A percentile compares a stretch with the other conserved stretches of the same genome.
Evolutionary conservation across 2,113 vertebrate genomes (phyloP).

Genomic region (Trinectes maculatus): DNA sequence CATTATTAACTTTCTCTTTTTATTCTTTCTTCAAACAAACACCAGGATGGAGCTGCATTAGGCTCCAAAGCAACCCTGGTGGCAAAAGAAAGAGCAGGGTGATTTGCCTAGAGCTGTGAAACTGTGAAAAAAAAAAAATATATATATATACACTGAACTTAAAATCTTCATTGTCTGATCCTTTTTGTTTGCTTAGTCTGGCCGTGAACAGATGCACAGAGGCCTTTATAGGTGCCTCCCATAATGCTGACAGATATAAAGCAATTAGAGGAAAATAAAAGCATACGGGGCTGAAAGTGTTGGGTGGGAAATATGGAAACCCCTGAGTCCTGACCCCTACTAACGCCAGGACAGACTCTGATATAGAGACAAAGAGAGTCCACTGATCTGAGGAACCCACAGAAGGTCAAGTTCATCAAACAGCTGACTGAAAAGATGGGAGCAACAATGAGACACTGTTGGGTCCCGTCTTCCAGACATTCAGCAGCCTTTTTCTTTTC

Average conservation of each 20-base stretch:
- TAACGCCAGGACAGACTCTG: neutral
- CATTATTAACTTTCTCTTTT: slow-evolving; percentile 59
- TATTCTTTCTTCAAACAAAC: slow-evolving; percentile 63
- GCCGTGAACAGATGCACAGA: slow-evolving; percentile 22
- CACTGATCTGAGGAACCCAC: neutral
- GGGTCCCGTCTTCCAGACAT: slow-evolving; percentile 33
- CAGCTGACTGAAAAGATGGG: slow-evolving; percentile 1
- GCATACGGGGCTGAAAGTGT: slow-evolving; percentile 2
- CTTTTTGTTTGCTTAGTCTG: slow-evolving; percentile 35
- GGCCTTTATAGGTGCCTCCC: slow-evolving; percentile 20
- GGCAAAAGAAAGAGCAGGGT: slow-evolving; percentile 1
- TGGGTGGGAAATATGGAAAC: slow-evolving; percentile 24
- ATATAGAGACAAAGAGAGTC: slow-evolving; percentile 7
- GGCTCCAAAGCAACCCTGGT: neutral
- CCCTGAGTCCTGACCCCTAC: slow-evolving; percentile 27
- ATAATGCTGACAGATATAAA: slow-evolving; percentile 37
- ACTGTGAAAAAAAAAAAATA: slow-evolving; percentile 61
- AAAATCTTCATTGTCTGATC: slow-evolving; percentile 39
- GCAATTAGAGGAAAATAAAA: neutral
- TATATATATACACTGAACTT: slow-evolving; percentile 41
- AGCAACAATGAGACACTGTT: neutral
- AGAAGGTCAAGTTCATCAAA: slow-evolving; percentile 13
- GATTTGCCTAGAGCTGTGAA: slow-evolving; percentile 4
- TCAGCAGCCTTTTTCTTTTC: slow-evolving; percentile 27
- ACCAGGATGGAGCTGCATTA: slow-evolving; percentile 4